Percentiles rank a stretch among this genome's conserved stretches.
Conservation (phyloP, 2,888 invertebrate genomes). For the Notocelia uddmanniana region DNA sequence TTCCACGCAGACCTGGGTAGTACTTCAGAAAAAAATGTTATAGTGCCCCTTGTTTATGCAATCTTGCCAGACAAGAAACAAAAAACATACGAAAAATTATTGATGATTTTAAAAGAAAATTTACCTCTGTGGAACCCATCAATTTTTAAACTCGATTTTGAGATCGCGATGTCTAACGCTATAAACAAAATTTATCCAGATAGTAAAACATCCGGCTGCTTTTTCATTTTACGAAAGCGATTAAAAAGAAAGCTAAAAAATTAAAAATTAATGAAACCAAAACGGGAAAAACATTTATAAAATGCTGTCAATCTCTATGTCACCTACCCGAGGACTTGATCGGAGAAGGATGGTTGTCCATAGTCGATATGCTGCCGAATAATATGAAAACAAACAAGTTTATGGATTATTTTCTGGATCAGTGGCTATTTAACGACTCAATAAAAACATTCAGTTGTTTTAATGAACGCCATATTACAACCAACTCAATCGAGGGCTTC, state of each 20-base stretch:
- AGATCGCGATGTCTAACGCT: too few relatives aligned
- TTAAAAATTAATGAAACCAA: constrained; percentile 25
- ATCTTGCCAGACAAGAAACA: constrained; percentile 27
- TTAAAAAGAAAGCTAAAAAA: constrained; percentile 13
- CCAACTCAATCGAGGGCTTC: constrained; percentile 29
- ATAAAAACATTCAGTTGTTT: constrained; percentile 24
- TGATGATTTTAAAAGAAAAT: constrained; percentile 26
- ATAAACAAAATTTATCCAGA: constrained; percentile 23
- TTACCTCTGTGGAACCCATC: constrained; percentile 29
- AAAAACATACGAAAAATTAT: too few relatives aligned
- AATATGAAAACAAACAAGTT: constrained; percentile 15
- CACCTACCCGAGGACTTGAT: constrained; percentile 25
- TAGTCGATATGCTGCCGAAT: constrained; percentile 12
- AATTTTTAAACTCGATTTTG: constrained; percentile 20
- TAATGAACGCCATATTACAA: constrained; percentile 26
- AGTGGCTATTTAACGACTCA: constrained; percentile 18
- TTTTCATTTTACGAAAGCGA: constrained; percentile 16
- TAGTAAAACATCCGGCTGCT: constrained; percentile 21
- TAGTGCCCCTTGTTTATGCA: constrained; percentile 27
- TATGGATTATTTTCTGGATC: constrained; percentile 22
- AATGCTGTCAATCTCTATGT: constrained; percentile 14
- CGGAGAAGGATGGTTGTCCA: constrained; percentile 24
- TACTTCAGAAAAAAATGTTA: constrained; percentile 22
- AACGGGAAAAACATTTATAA: constrained; percentile 18
- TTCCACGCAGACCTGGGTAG: constrained; percentile 18